Evolutionary conservation across 2,113 vertebrate genomes (phyloP).

Genomic region (Microcebus ravelobensis): DNA sequence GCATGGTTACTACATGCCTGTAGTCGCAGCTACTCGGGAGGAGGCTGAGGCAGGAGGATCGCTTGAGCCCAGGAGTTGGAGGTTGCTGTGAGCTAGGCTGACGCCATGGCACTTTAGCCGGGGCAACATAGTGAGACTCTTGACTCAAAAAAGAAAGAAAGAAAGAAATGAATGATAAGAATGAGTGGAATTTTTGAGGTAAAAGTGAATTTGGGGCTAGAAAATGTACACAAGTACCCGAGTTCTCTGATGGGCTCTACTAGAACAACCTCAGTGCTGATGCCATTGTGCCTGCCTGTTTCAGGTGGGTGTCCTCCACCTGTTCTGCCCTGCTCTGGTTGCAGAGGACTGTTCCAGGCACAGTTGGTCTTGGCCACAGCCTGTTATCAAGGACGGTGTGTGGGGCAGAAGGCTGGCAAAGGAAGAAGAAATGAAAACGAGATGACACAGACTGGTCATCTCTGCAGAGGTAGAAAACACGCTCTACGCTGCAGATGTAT

Average conservation of each 20-base stretch:
- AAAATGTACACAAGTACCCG: neutral
- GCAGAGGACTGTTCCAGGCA: neutral
- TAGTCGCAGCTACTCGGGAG: too few species aligned
- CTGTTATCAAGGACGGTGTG: neutral
- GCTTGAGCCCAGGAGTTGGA: too few species aligned
- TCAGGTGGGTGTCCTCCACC: neutral
- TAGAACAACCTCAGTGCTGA: rapidly evolving
- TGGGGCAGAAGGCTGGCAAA: neutral
- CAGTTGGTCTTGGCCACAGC: neutral
- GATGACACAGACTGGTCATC: too few species aligned
- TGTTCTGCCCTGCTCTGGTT: neutral
- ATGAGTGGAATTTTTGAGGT: neutral
- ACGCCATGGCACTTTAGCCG: too few species aligned
- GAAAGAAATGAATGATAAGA: neutral
- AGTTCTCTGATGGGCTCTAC: neutral
- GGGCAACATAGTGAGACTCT: too few species aligned
- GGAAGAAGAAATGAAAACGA: neutral
- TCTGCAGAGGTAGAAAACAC: neutral
- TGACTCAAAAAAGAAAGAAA: too few species aligned
- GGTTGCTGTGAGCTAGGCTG: too few species aligned
- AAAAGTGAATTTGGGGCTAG: neutral
- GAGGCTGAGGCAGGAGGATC: too few species aligned
- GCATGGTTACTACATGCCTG: too few species aligned
- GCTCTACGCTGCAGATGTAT: neutral
- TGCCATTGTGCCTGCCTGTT: neutral